Evolutionary conservation across 2,113 vertebrate species (phyloP).

Genomic region (Etia nguti): DNA sequence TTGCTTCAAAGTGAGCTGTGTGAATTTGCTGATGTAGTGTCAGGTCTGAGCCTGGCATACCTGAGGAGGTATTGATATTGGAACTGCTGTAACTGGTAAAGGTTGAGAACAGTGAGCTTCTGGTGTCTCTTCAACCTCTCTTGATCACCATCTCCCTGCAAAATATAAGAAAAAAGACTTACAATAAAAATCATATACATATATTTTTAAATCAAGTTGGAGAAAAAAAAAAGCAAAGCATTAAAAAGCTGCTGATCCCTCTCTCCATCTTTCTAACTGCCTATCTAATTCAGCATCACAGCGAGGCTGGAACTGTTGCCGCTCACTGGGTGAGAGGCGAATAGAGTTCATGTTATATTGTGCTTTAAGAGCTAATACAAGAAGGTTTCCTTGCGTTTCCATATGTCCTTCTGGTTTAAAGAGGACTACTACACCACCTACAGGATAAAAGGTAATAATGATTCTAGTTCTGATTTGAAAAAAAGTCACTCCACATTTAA

Average conservation of each 20-base stretch:
- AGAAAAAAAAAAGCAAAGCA: not conserved
- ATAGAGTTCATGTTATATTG: not conserved
- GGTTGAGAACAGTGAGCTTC: slow-evolving; percentile 88
- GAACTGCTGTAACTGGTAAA: slow-evolving; percentile 91
- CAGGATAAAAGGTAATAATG: not conserved
- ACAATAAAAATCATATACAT: not conserved
- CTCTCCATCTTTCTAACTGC: not conserved
- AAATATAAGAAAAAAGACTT: not conserved
- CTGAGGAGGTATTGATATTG: slow-evolving; percentile 94
- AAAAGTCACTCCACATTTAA: not conserved
- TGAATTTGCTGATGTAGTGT: not conserved
- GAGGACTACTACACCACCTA: slow-evolving; percentile 14
- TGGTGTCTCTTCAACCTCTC: slow-evolving; percentile 92
- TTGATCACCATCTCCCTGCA: slow-evolving; percentile 88
- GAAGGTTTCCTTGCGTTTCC: not conserved
- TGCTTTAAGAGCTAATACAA: not conserved
- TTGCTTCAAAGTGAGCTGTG: not conserved
- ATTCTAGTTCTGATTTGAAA: not conserved
- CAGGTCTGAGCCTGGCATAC: slow-evolving; percentile 56
- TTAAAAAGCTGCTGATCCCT: not conserved
- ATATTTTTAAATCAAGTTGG: not conserved
- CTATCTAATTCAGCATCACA: not conserved
- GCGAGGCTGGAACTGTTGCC: not conserved
- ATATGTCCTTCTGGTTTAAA: not conserved
- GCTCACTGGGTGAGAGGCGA: not conserved